Evolutionary conservation across 2,797 vertebrate species (phyloP).

Genomic region (Chelonia mydas): DNA sequence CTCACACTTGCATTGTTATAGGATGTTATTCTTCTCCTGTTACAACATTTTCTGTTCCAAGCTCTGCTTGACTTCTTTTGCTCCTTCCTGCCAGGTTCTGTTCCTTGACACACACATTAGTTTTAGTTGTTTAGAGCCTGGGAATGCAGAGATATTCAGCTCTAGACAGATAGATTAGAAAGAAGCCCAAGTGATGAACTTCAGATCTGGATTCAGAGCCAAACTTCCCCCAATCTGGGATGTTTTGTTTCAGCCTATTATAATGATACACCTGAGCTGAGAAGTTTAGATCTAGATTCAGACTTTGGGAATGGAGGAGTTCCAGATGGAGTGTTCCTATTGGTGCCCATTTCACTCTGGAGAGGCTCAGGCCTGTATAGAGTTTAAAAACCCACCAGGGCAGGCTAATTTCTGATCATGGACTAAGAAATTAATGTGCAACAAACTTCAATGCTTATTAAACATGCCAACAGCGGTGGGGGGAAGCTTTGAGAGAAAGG

Average conservation of each 20-base stretch:
- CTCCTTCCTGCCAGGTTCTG: background rate
- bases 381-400: background rate
- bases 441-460: background rate
- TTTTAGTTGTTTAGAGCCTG: background rate
- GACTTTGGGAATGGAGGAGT: background rate
- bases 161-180: background rate
- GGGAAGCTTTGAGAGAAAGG: background rate
- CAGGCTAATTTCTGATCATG: background rate
- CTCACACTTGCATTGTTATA: background rate
- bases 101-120: background rate
- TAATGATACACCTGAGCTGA: background rate
- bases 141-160: background rate
- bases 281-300: background rate
- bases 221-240: background rate
- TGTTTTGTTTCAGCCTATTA: background rate
- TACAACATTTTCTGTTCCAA: background rate
- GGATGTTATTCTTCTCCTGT: background rate
- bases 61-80: background rate
- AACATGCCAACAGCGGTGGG: background rate
- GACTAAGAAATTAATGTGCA: background rate
- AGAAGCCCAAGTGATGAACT: background rate
- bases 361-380: background rate
- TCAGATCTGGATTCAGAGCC: constrained; percentile 11
- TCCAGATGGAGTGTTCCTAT: background rate
- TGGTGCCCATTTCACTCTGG: background rate